These are phyloP conservation scores for Myrmecophaga tridactyla DNA, from an alignment of 2,113 vertebrate genomes.

Conservation along the genomic window DNA sequence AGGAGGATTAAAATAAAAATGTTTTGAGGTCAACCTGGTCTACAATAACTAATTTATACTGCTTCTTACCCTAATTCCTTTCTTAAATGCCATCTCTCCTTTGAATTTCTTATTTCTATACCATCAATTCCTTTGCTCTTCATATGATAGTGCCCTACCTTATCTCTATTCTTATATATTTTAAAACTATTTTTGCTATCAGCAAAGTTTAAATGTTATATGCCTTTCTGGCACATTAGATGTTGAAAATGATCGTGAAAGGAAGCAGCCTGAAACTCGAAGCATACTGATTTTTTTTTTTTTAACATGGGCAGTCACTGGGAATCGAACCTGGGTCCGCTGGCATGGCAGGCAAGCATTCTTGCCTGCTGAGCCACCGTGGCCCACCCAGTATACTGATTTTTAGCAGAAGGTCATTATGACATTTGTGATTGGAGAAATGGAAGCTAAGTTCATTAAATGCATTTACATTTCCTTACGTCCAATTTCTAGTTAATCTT, in stretches of 20 bases:
- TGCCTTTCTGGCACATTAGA: neutral
- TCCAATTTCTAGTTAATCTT: slow-evolving; percentile 35
- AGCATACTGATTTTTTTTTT: slow-evolving; percentile 14
- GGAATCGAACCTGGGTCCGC: no score
- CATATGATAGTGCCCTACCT: neutral
- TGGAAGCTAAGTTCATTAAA: slow-evolving; percentile 10
- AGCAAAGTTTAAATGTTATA: neutral
- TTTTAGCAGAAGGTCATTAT: slow-evolving; percentile 11
- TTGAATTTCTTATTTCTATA: neutral
- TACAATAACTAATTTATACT: slow-evolving; percentile 76
- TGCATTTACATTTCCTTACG: slow-evolving; percentile 13
- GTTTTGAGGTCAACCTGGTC: slow-evolving; percentile 73
- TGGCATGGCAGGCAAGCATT: no score
- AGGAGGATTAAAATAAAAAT: slow-evolving; percentile 71
- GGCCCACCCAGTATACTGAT: neutral
- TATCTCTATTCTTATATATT: neutral
- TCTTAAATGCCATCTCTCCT: neutral
- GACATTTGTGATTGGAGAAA: neutral
- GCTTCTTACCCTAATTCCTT: slow-evolving; percentile 7
- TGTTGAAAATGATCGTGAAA: neutral
- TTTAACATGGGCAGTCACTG: no score
- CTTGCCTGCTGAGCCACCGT: no score
- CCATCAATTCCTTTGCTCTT: neutral
- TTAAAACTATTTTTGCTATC: neutral
- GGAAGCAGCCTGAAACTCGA: neutral